These are phyloP conservation scores for Botia almorhae DNA, from an alignment of 2,797 vertebrate species.

Conservation along the genomic window DNA sequence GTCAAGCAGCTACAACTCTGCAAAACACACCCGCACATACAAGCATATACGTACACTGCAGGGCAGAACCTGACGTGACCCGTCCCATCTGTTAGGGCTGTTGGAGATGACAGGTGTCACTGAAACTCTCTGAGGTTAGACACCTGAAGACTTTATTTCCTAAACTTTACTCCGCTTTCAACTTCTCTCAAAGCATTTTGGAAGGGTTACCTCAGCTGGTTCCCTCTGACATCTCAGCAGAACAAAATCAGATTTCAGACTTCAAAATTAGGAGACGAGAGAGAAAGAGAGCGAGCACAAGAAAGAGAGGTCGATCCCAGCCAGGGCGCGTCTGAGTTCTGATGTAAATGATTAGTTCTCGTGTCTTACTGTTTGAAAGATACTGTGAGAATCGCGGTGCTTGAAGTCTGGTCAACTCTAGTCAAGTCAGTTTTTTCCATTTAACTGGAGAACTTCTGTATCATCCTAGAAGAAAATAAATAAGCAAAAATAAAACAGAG, in stretches of 20 bases:
- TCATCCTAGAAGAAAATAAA: background rate
- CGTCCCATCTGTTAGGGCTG: slow-evolving; percentile 11
- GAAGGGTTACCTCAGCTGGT: background rate
- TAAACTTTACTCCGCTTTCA: background rate
- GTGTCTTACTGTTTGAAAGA: background rate
- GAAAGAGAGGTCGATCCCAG: background rate
- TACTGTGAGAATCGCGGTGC: background rate
- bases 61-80: background rate
- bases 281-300: background rate
- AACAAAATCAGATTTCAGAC: background rate
- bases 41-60: background rate
- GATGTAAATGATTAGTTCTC: background rate
- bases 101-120: slow-evolving; percentile 15
- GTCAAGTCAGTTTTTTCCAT: too few species aligned
- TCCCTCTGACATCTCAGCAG: background rate
- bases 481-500: background rate
- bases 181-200: background rate
- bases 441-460: slow-evolving; percentile 24
- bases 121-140: background rate
- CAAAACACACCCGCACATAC: background rate
- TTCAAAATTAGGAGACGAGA: background rate
- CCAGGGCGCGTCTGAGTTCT: background rate
- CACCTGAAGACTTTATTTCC: slow-evolving; percentile 20
- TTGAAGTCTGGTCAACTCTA: background rate
- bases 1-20: slow-evolving; percentile 6